Evolutionary conservation across 1,140 invertebrate species (phyloP).

Genomic region (Pseudachorutes palmiensis): DNA sequence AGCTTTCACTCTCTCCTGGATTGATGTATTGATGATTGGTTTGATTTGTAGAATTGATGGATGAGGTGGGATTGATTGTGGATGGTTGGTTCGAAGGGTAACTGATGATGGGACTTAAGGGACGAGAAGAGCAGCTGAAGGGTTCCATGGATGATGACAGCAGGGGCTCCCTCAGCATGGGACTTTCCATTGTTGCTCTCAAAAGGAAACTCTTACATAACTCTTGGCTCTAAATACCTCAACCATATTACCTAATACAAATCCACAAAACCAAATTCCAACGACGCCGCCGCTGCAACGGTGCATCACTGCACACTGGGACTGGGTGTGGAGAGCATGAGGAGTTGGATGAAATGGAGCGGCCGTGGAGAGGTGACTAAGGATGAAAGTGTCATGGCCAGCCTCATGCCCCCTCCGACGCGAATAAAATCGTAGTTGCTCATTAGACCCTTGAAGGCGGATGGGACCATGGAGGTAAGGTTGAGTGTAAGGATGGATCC

Average conservation of each 20-base stretch:
- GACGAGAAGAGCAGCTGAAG: neutral
- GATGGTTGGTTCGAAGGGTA: neutral
- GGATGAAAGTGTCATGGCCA: neutral
- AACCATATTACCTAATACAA: neutral
- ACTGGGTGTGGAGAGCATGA: neutral
- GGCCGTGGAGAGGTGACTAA: neutral
- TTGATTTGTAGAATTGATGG: neutral
- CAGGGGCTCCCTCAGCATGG: neutral
- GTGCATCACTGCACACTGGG: no score
- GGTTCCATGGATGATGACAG: constrained; percentile 3
- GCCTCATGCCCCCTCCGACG: neutral
- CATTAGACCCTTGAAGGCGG: neutral
- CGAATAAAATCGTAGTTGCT: constrained; percentile 2
- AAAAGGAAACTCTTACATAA: constrained; percentile 1
- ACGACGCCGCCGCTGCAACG: neutral
- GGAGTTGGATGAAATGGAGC: neutral
- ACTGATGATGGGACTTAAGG: neutral
- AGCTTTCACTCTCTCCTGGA: no score
- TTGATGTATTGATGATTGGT: no score
- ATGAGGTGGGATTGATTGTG: neutral
- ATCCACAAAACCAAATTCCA: neutral
- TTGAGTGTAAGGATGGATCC: neutral
- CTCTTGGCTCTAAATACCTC: constrained; percentile 3
- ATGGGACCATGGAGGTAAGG: neutral
- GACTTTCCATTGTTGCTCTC: constrained; percentile 1